These are phyloP conservation scores for Microplitis mediator DNA, from an alignment of 1,140 invertebrate species.

Conservation along the genomic window DNA sequence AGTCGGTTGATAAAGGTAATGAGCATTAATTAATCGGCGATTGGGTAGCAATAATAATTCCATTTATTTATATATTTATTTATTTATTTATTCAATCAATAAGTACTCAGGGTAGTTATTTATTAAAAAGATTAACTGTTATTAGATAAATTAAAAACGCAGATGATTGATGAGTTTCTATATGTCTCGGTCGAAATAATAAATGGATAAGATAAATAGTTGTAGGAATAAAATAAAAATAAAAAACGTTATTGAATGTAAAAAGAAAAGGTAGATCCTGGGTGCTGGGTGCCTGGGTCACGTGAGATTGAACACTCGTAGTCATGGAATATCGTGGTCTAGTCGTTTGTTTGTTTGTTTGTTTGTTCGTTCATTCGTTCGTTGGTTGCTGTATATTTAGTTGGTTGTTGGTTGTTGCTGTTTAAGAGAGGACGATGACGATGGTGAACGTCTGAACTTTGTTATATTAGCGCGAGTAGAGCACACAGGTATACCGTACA, in stretches of 20 bases:
- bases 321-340: conserved; percentile 7
- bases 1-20: conserved; percentile 39
- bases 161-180: background rate
- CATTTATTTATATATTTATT: no score
- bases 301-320: conserved; percentile 14
- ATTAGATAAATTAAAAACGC: background rate
- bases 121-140: no score
- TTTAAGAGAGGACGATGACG: conserved; percentile 12
- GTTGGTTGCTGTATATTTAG: background rate
- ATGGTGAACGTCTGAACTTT: conserved; percentile 51
- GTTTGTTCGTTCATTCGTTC: background rate
- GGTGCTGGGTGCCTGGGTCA: conserved; percentile 7
- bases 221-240: background rate
- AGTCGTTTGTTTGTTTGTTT: background rate
- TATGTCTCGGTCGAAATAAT: background rate
- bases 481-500: conserved; percentile 2
- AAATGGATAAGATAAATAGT: background rate
- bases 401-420: background rate
- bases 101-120: no score
- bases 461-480: conserved; percentile 32
- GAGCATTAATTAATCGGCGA: background rate
- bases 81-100: no score
- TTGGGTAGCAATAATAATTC: no score
- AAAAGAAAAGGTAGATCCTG: background rate
- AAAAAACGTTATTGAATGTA: background rate